Conservation (phyloP, 2,888 invertebrate genomes). For the Cecidostiba fungosa region DNA sequence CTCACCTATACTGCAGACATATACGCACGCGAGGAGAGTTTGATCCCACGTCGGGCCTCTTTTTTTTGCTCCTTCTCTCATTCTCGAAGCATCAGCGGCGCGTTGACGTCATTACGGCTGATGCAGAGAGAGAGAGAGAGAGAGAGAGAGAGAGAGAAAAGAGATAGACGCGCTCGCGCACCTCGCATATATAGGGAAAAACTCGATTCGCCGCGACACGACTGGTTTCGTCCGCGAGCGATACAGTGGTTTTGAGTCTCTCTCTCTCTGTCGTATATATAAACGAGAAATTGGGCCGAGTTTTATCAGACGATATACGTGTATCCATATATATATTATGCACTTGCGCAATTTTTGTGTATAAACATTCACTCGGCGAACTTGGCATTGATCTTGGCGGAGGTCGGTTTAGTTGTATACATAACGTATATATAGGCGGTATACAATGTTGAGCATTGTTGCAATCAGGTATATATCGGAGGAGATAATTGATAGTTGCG, state of each 20-base stretch:
- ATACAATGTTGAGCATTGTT: neutral
- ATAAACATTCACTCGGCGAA: neutral
- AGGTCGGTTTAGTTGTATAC: neutral
- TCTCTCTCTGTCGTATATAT: too few relatives aligned
- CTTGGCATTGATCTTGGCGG: neutral
- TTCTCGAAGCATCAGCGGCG: slow-evolving; percentile 22
- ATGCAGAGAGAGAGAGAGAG: neutral
- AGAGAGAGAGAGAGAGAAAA: too few relatives aligned
- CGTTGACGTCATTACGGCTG: slow-evolving; percentile 45
- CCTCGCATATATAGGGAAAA: neutral
- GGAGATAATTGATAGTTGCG: slow-evolving; percentile 14
- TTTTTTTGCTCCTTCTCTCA: slow-evolving; percentile 45
- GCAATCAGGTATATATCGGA: neutral
- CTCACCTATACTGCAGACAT: neutral
- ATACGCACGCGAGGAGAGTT: slow-evolving; percentile 13
- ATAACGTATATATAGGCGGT: neutral
- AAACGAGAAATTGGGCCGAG: neutral
- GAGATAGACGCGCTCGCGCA: neutral
- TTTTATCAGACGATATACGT: neutral
- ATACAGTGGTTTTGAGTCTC: neutral
- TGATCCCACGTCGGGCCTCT: slow-evolving; percentile 12
- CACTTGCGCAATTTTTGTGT: neutral
- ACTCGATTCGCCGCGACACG: slow-evolving; percentile 8
- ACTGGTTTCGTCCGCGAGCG: neutral
- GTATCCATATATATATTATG: neutral